These are phyloP conservation scores for Setipinna tenuifilis DNA, from an alignment of 2,797 vertebrate genomes.

Conservation along the genomic window DNA sequence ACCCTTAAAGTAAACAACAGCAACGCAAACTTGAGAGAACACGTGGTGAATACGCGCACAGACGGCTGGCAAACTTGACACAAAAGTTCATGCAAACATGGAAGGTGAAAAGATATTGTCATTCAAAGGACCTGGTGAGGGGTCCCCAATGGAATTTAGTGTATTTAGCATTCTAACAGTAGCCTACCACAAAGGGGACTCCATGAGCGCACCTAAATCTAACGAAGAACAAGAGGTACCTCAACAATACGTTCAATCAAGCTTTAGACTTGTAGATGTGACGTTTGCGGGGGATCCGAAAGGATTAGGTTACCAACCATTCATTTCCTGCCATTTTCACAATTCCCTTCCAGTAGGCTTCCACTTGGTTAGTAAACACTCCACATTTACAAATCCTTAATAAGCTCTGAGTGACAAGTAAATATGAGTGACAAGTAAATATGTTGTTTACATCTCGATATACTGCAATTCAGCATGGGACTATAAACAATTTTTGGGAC, in stretches of 20 bases:
- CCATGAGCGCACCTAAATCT: neutral
- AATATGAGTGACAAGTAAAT: neutral
- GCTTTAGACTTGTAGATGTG: slow-evolving; percentile 11
- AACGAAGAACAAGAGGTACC: neutral
- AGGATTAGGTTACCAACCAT: neutral
- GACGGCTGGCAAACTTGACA: slow-evolving; percentile 2
- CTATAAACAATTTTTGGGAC: too few species aligned
- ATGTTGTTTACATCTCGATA: neutral
- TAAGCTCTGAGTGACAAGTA: neutral
- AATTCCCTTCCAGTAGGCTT: neutral
- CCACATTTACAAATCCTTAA: neutral
- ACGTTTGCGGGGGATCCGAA: neutral
- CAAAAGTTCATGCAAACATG: slow-evolving; percentile 7
- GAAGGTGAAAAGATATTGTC: slow-evolving; percentile 7
- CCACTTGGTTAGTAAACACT: neutral
- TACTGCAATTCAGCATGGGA: too few species aligned
- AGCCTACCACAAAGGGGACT: neutral
- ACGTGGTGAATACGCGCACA: neutral
- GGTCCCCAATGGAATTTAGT: neutral
- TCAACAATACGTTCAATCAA: neutral
- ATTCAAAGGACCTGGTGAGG: neutral
- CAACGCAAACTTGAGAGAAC: slow-evolving; percentile 2
- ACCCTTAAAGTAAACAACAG: slow-evolving; percentile 16
- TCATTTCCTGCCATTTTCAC: neutral
- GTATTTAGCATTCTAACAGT: neutral